phyloP scores from a whole-genome alignment of 2,797 vertebrate species.

The Pogonophryne albipinna region DNA sequence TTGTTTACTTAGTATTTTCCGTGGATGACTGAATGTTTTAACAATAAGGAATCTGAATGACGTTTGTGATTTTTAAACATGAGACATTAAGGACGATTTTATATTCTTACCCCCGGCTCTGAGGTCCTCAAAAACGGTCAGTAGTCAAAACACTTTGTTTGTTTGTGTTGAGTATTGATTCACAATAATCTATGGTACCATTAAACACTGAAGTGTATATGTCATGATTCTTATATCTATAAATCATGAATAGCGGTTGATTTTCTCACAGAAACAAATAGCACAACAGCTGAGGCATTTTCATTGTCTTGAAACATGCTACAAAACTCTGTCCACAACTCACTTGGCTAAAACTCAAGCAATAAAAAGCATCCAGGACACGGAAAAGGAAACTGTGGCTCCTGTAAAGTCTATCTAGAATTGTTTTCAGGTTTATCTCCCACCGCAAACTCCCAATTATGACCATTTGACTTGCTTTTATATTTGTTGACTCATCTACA shows the following conservation, averaged over 20 bases:
- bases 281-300: conserved; percentile 3
- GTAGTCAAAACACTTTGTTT: no score
- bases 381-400: conserved; percentile 46
- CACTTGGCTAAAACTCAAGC: conserved; percentile 24
- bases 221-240: background rate
- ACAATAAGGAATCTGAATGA: background rate
- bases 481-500: background rate
- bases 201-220: no score
- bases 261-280: background rate
- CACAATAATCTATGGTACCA: background rate
- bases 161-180: background rate
- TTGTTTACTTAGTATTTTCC: no score
- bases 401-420: conserved; percentile 41
- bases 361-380: conserved; percentile 34
- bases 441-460: background rate
- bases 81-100: no score
- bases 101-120: no score
- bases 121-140: no score
- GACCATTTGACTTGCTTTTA: background rate
- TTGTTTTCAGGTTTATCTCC: conserved; percentile 34
- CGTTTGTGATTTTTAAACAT: background rate
- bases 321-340: conserved; percentile 6
- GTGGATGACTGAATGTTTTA: background rate
- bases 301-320: conserved; percentile 5
- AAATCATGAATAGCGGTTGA: background rate